Evolutionary conservation across 2,797 vertebrate genomes (phyloP), one percentile per base, ranked within the genome.

Genomic region (Helarctos malayanus): DNA sequence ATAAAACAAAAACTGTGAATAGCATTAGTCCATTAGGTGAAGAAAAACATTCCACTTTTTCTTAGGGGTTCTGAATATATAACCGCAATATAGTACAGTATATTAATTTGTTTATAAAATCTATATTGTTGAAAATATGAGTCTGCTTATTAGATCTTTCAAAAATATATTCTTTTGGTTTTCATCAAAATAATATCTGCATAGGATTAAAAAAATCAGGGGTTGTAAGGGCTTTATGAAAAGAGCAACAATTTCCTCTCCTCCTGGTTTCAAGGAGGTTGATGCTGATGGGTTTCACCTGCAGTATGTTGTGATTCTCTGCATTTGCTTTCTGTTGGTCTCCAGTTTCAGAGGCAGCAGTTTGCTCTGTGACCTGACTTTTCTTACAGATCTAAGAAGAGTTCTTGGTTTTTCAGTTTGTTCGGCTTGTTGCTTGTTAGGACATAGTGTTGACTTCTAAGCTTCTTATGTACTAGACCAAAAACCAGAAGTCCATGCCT

Each of bases 91-190:
- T 32, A 75, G 56, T 92, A 35, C 10, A 73, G 1, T 45, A 8
- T 59, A 91, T 63, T 87, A 27, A 84, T 88, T 56, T 76, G 35
- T 94, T 97, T 75, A 25, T 35, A 54, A 90, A 86, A 65, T 89
- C 29, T 85, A 16, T 25, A 57, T 65, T 80, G 25, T 93, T 41
- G 27, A 61, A 93, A 89, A 54, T 89, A 54, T 56, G 19, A 87
- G 52, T 45, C 32, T 65, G 5, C 71, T 86, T 86, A 61, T 10
- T 87, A 45, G 45, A 56, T 29, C 63, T 80, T 76, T 86, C 47
- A 54, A 84, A 47, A 61, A 47, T 61, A 41, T 47, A 65, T 81
- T 32, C 56, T 93, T 89, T 89, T 18, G 59, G n/a, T 83, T 96
- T 89, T 76, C 59, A 89, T 96, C 21, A 88, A 75, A 78, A 56